These are phyloP conservation scores for Salvelinus alpinus DNA, from an alignment of 2,113 vertebrate genomes.

Conservation along the genomic window DNA sequence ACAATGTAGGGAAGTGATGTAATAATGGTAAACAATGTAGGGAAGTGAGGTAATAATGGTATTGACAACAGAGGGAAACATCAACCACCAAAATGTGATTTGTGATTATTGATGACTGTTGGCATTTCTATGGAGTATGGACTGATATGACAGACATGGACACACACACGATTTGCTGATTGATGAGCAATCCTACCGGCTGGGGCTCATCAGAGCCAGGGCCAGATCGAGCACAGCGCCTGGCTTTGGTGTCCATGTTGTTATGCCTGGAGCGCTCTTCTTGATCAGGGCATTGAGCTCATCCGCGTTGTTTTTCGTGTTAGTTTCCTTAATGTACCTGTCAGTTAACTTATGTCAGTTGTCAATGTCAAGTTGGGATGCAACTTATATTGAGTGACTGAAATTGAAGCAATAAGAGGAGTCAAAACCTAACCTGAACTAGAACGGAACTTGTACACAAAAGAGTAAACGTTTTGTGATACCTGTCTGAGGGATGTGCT, in stretches of 20 bases:
- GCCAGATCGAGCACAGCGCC: conserved; percentile 75
- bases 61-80: too few species aligned
- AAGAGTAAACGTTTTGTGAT: conserved; percentile 1
- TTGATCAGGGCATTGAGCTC: conserved; percentile 74
- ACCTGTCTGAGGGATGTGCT: conserved; percentile 82
- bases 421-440: background rate
- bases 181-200: conserved; percentile 52
- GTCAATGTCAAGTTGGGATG: conserved; percentile 28
- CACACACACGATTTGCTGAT: too few species aligned
- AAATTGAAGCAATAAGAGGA: background rate
- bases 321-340: too few species aligned
- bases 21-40: too few species aligned
- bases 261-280: conserved; percentile 38
- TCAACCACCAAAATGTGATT: too few species aligned
- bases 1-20: too few species aligned
- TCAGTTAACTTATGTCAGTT: too few species aligned
- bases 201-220: conserved; percentile 65
- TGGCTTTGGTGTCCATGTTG: conserved; percentile 78
- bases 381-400: background rate
- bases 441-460: too few species aligned
- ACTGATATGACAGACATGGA: too few species aligned
- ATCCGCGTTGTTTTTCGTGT: conserved; percentile 66
- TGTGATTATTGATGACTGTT: too few species aligned
- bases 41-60: too few species aligned
- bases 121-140: too few species aligned